A percentile compares a stretch with the other conserved stretches of the same genome.
Evolutionary conservation across 2,113 vertebrate genomes (phyloP).

Genomic region (Thalassarche chlororhynchos): DNA sequence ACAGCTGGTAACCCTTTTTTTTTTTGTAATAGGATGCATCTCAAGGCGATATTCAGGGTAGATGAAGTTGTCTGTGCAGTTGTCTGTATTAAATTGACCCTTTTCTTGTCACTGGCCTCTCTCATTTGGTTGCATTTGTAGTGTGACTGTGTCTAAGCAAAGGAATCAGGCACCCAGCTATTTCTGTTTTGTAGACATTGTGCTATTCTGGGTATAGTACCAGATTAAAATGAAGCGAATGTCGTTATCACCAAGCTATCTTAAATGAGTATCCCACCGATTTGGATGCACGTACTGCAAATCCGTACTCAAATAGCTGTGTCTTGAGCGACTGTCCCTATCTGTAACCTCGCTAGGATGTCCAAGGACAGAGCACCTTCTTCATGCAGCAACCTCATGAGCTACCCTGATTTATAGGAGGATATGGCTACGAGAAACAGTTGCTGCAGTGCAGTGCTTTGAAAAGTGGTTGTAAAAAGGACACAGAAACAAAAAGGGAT

Average conservation of each 20-base stretch:
- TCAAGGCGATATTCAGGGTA: rapidly evolving
- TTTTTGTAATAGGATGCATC: not conserved
- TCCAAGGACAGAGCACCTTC: not conserved
- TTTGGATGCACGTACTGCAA: not conserved
- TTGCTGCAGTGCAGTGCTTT: not conserved
- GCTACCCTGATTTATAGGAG: not conserved
- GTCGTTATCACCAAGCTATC: not conserved
- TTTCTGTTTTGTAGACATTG: not conserved
- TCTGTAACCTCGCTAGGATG: not conserved
- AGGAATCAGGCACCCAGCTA: not conserved
- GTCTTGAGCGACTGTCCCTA: not conserved
- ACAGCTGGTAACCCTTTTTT: not conserved
- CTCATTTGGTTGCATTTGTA: not conserved
- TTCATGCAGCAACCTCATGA: not conserved
- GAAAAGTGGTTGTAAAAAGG: not conserved
- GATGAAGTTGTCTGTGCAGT: not conserved
- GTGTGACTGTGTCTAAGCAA: not conserved
- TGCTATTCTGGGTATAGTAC: not conserved
- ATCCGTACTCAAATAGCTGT: not conserved
- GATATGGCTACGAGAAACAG: not conserved
- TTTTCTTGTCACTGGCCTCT: not conserved
- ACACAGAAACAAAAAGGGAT: not conserved
- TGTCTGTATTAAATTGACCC: not conserved
- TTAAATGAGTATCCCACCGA: not conserved
- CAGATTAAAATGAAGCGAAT: not conserved